phyloP scores from a whole-genome alignment of 2,888 invertebrate species.

The Rhagonycha fulva region DNA sequence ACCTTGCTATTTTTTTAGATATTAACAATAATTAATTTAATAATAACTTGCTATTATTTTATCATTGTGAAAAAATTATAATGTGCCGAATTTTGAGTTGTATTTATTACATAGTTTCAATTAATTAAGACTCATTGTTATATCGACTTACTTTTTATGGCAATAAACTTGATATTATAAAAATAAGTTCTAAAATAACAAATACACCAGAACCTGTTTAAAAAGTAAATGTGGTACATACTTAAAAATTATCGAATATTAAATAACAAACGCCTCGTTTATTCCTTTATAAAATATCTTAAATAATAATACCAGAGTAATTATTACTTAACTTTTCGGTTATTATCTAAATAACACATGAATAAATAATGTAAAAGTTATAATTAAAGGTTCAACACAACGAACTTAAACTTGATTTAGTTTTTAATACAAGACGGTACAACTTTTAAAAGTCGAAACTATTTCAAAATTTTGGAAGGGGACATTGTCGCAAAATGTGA shows the following conservation, averaged over 20 bases:
- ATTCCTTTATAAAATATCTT: neutral
- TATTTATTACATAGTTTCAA: neutral
- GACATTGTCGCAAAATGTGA: neutral
- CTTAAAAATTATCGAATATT: neutral
- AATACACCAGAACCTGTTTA: neutral
- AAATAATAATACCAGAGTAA: neutral
- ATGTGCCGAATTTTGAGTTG: neutral
- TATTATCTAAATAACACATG: neutral
- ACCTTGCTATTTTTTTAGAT: too few species aligned
- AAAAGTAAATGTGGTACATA: neutral
- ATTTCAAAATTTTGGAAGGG: constrained; percentile 3
- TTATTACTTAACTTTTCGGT: neutral
- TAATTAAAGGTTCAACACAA: neutral
- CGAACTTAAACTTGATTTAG: neutral
- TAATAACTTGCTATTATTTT: too few species aligned
- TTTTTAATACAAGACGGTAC: neutral
- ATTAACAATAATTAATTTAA: too few species aligned
- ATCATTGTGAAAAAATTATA: too few species aligned
- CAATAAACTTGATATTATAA: neutral
- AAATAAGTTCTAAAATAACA: neutral
- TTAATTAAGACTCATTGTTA: neutral
- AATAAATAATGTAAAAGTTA: neutral
- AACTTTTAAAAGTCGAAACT: neutral
- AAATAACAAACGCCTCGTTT: neutral
- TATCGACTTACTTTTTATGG: neutral